Percentiles rank a stretch among this genome's conserved stretches.
These are phyloP conservation scores for Rhopalosiphum padi DNA, from an alignment of 1,140 invertebrate genomes.

Conservation along the genomic window DNA sequence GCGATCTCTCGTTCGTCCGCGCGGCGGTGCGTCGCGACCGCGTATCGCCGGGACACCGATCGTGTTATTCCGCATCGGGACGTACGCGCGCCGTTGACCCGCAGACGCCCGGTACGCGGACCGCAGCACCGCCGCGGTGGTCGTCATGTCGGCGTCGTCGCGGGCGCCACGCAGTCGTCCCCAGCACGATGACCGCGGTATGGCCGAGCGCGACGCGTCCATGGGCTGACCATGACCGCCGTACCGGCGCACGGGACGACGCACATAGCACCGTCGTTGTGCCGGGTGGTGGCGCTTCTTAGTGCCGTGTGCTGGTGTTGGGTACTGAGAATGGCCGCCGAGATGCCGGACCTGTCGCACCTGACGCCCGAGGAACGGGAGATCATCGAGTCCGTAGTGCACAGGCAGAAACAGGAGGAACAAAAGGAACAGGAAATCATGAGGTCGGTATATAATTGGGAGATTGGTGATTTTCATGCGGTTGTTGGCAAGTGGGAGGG, in stretches of 20 bases:
- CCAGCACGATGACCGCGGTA: constrained; percentile 36
- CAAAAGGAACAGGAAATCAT: constrained; percentile 93
- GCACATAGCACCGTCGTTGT: constrained; percentile 57
- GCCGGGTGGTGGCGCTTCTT: constrained; percentile 57
- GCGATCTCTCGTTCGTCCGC: neutral
- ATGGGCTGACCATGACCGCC: constrained; percentile 55
- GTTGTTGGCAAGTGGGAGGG: neutral
- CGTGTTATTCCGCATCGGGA: neutral
- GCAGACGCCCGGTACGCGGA: neutral
- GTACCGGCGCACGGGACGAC: constrained; percentile 57
- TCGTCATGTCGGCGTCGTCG: constrained; percentile 15
- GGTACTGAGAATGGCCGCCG: constrained; percentile 63
- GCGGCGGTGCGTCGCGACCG: neutral
- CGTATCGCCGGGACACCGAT: neutral
- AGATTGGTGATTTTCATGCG: neutral
- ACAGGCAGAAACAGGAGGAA: constrained; percentile 96
- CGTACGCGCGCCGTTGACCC: neutral
- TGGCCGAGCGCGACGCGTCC: constrained; percentile 56
- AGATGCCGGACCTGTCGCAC: constrained; percentile 95
- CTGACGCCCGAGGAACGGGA: constrained; percentile 95
- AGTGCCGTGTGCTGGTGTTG: constrained; percentile 53
- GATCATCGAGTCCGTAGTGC: constrained; percentile 96
- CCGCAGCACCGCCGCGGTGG: neutral
- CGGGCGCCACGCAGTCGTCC: constrained; percentile 11
- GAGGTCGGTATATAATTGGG: constrained; percentile 72